Conservation (phyloP, 2,113 vertebrate genomes). For the Entelurus aequoreus region DNA sequence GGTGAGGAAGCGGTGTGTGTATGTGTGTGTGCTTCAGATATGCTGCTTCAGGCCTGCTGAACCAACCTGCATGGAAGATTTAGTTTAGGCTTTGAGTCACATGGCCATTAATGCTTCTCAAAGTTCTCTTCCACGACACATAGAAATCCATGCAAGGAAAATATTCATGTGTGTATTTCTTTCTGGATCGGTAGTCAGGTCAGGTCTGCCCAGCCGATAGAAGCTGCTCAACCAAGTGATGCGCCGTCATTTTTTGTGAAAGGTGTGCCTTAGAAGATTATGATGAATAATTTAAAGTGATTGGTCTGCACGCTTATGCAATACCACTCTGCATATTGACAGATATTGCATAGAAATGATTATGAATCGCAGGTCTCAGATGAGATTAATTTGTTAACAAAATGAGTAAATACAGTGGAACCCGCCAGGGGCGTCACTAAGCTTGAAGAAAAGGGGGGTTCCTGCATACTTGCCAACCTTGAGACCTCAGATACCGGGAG, state of each 20-base stretch:
- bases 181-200: not conserved
- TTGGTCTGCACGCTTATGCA: conserved; percentile 42
- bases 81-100: conserved; percentile 36
- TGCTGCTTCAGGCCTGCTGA: conserved; percentile 8
- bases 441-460: too few relatives aligned
- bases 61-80: conserved; percentile 11
- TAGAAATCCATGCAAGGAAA: not conserved
- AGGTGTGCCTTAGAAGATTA: conserved; percentile 26
- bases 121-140: conserved; percentile 11
- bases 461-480: too few relatives aligned
- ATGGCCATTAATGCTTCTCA: conserved; percentile 28
- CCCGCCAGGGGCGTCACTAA: too few relatives aligned
- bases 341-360: conserved; percentile 29
- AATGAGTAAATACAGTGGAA: not conserved
- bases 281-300: conserved; percentile 48
- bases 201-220: conserved; percentile 17
- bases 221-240: conserved; percentile 36
- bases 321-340: conserved; percentile 46
- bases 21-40: conserved; percentile 6
- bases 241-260: conserved; percentile 27
- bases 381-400: not conserved
- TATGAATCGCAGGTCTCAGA: conserved; percentile 1
- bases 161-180: not conserved
- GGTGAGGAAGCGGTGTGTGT: conserved; percentile 74
- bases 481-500: too few relatives aligned